Percentiles rank a stretch among this genome's conserved stretches.
phyloP scores from a whole-genome alignment of 2,113 vertebrate species.

The Gobiocypris rarus region DNA sequence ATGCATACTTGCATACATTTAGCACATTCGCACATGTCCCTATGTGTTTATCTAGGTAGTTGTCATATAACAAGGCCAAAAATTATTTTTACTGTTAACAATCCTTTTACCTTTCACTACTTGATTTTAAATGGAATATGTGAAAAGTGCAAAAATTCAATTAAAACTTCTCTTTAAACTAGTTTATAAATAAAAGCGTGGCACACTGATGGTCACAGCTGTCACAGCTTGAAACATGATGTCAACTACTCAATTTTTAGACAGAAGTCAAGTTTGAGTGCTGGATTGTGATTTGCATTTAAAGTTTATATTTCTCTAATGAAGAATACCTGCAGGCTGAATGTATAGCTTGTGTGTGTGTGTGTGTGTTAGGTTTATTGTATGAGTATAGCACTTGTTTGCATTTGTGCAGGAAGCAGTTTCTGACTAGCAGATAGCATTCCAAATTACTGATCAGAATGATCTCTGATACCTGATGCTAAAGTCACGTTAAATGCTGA shows the following conservation, averaged over 20 bases:
- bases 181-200: not conserved
- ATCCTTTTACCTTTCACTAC: not conserved
- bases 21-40: not conserved
- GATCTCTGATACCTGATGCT: not conserved
- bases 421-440: not conserved
- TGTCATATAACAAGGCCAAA: not conserved
- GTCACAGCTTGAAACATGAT: conserved; percentile 2
- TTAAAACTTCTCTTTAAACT: not conserved
- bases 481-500: not conserved
- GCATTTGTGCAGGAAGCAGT: conserved; percentile 4
- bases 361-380: not conserved
- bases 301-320: not conserved
- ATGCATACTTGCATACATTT: too few relatives aligned
- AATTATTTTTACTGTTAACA: not conserved
- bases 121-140: not conserved
- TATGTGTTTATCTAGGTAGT: not conserved
- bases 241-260: too few relatives aligned
- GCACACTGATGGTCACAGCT: not conserved
- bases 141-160: too few relatives aligned
- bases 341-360: not conserved
- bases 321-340: not conserved
- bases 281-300: not conserved
- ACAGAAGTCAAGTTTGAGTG: not conserved
- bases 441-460: conserved; percentile 7
- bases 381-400: conserved; percentile 1